Evolutionary conservation across 2,797 vertebrate species (phyloP).

Genomic region (Epinephelus awoara): DNA sequence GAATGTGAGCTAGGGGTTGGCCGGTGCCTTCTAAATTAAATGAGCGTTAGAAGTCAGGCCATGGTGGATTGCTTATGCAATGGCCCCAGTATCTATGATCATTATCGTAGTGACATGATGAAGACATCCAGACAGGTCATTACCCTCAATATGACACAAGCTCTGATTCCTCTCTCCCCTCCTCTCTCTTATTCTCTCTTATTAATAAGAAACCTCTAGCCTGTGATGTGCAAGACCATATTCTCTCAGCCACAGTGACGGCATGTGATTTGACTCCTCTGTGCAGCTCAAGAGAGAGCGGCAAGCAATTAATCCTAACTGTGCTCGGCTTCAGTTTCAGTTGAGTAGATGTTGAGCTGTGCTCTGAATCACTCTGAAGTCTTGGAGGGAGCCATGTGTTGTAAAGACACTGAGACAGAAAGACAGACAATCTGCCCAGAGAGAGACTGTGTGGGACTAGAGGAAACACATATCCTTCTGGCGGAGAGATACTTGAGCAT

Average conservation of each 20-base stretch:
- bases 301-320: constrained; percentile 80
- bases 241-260: constrained; percentile 64
- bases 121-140: constrained; percentile 81
- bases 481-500: constrained; percentile 69
- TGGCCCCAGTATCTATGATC: constrained; percentile 68
- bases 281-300: constrained; percentile 68
- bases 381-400: constrained; percentile 68
- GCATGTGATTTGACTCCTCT: constrained; percentile 71
- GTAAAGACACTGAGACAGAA: constrained; percentile 70
- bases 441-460: constrained; percentile 66
- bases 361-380: constrained; percentile 73
- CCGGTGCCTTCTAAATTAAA: constrained; percentile 49
- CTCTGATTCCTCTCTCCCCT: constrained; percentile 52
- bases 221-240: constrained; percentile 62
- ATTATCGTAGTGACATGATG: constrained; percentile 75
- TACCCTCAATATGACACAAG: constrained; percentile 76
- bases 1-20: constrained; percentile 24
- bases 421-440: constrained; percentile 74
- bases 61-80: constrained; percentile 59
- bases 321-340: constrained; percentile 70
- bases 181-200: constrained; percentile 53
- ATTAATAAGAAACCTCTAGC: constrained; percentile 74
- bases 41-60: constrained; percentile 48
- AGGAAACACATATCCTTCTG: constrained; percentile 74
- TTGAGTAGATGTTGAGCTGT: constrained; percentile 71